A percentile compares a stretch with the other conserved stretches of the same genome.
Conservation (phyloP, 2,113 vertebrate species). For the Antennarius striatus region DNA sequence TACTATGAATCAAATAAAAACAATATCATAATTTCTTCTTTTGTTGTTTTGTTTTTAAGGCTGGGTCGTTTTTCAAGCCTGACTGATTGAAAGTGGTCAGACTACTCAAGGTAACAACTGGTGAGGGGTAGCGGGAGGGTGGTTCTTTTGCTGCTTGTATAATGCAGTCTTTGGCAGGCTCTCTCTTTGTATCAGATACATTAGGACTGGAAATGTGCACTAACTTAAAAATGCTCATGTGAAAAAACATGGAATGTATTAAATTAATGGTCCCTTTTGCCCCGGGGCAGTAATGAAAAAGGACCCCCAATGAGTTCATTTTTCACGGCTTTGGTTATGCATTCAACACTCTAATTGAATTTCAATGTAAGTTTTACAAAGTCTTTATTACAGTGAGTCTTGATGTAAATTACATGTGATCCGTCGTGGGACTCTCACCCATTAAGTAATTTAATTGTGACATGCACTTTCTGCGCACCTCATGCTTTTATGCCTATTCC, state of each 20-base stretch:
- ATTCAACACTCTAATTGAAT: conserved; percentile 85
- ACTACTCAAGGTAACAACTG: conserved; percentile 78
- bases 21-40: conserved; percentile 76
- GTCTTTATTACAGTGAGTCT: conserved; percentile 81
- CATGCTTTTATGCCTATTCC: conserved; percentile 70
- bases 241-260: conserved; percentile 82
- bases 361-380: conserved; percentile 84
- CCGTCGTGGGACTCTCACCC: conserved; percentile 74
- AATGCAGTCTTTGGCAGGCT: conserved; percentile 77
- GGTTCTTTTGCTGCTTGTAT: conserved; percentile 65
- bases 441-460: conserved; percentile 82
- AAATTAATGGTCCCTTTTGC: conserved; percentile 85
- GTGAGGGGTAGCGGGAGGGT: conserved; percentile 8
- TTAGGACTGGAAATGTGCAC: conserved; percentile 77
- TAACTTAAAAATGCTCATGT: conserved; percentile 79
- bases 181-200: conserved; percentile 78
- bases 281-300: conserved; percentile 80
- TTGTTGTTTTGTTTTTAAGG: conserved; percentile 68
- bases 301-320: conserved; percentile 82
- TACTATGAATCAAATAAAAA: conserved; percentile 71
- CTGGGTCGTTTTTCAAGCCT: conserved; percentile 76
- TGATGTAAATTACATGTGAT: conserved; percentile 84
- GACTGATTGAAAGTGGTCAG: conserved; percentile 78
- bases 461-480: conserved; percentile 76
- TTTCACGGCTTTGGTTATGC: conserved; percentile 83